Evolutionary conservation across 2,113 vertebrate genomes (phyloP).

Genomic region (Heterocephalus glaber): DNA sequence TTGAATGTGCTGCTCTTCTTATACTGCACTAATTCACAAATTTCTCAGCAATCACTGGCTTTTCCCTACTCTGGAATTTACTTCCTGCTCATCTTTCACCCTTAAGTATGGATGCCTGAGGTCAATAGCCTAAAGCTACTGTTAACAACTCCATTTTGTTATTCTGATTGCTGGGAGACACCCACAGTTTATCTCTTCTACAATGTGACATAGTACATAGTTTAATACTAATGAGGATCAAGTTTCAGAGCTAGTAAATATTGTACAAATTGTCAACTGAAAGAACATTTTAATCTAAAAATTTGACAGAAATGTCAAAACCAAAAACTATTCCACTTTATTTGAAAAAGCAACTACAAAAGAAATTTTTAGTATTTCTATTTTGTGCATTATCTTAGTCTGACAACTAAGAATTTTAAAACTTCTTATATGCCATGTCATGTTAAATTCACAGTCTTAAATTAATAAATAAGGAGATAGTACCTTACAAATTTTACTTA

Average conservation of each 20-base stretch:
- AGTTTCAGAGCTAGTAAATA: constrained; percentile 84
- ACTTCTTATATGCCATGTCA: neutral
- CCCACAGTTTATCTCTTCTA: neutral
- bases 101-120: constrained; percentile 63
- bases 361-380: constrained; percentile 51
- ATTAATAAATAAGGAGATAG: neutral
- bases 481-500: neutral
- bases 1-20: constrained; percentile 84
- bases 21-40: constrained; percentile 79
- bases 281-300: constrained; percentile 82
- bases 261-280: constrained; percentile 77
- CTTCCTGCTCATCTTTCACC: constrained; percentile 90
- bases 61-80: constrained; percentile 75
- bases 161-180: neutral
- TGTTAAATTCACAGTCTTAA: constrained; percentile 20
- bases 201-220: neutral
- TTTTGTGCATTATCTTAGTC: constrained; percentile 6
- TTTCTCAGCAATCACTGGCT: constrained; percentile 79
- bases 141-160: neutral
- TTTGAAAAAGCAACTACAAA: neutral
- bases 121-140: constrained; percentile 72
- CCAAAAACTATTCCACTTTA: constrained; percentile 24
- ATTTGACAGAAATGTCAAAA: constrained; percentile 77
- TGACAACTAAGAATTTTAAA: constrained; percentile 35
- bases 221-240: constrained; percentile 77